Evolutionary conservation across 2,888 invertebrate species (phyloP), one percentile per base, ranked within the genome.

Genomic region (Amblyjoppa proteus): DNA sequence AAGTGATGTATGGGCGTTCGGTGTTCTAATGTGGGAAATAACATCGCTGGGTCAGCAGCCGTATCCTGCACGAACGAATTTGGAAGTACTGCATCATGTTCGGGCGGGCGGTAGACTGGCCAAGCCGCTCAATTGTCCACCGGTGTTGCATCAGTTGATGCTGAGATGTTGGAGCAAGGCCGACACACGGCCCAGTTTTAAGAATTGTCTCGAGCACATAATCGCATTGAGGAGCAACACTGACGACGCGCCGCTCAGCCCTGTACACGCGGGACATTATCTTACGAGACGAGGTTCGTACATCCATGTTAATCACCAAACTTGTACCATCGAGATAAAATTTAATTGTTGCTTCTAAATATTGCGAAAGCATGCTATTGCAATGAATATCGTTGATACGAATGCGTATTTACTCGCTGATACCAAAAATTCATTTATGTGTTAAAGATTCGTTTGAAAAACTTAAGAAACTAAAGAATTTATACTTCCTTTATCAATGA

Each of bases 1-100:
- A 93, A 98, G 98, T 0, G 99, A 99, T 94, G 99, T 99, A 4
- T 99, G 99, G 99, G 97, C 98, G 0, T 98, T 98, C 95, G 98
- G 97, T 0, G 97, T 99, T 0, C 95, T 99, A 3, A 96, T 99
- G 92, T 99, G 99, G 99, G 99, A 99, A 95, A 98, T 99, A 70
- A 96, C 99, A 92, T 98, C 99, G 0, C 94, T 99, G 73, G 99
- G 99, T 0, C 98, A 99, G 92, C 98, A 99, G 93, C 99, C 99
- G 0, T 99, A 99, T 94, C 98, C 98, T 6, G 98, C 98, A 11
- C 96, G 98, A 87, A 97, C 97, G 83, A 99, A 99, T 95, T 95
- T 97, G 16, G 98, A 99, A 94, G 99, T 99, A 38, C 94, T 99
- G 82, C 96, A 97, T 89, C 98, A 97, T 93, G 98, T 99, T 9